Evolutionary conservation across 2,888 invertebrate species (phyloP), one percentile per base, ranked within the genome.

Genomic region (Leistus spinibarbis): DNA sequence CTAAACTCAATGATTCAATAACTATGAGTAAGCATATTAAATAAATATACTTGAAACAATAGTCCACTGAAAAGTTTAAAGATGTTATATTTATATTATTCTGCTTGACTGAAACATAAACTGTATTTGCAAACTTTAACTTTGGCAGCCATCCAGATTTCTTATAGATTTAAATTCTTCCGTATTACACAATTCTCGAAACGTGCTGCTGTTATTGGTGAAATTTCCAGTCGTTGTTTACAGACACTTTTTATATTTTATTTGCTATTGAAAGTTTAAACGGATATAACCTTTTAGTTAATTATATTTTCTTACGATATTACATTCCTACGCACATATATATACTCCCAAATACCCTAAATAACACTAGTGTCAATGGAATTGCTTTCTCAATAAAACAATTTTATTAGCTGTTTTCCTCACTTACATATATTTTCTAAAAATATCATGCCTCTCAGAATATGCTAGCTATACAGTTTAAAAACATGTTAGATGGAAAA

Each of bases 91-190:
- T 40, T 40, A 40, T 40, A 40, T 40, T 40, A 40, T 40, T 40
- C 40, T 40, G 40, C 40, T 40, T 13, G 40, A 40, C 7, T 40
- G 10, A 40, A 40, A 7, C 40, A 40, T 40, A 40, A 40, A 40
- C 40, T 40, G 13, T 40, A 40, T 40, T 40, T 73, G 66, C 72
- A 24, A 66, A 67, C 40, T 67, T 57, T 19, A 57, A 53, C 67
- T 67, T 73, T 73, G 73, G 73, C 73, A 60, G 13, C n/a, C 60
- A 60, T 73, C 73, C 73, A 73, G 53, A 54, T 73, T 54, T 67
- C 66, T 73, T 62, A 73, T 66, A 67, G 65, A 66, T 57, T 73
- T 73, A 73, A 73, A 67, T 73, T 67, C 60, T 16, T 57, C 56
- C 67, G 54, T 53, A 53, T 40, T 60, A 73, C 73, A 65, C 27